phyloP scores from a whole-genome alignment of 2,888 invertebrate species.

The Rhorus exstirpatorius region DNA sequence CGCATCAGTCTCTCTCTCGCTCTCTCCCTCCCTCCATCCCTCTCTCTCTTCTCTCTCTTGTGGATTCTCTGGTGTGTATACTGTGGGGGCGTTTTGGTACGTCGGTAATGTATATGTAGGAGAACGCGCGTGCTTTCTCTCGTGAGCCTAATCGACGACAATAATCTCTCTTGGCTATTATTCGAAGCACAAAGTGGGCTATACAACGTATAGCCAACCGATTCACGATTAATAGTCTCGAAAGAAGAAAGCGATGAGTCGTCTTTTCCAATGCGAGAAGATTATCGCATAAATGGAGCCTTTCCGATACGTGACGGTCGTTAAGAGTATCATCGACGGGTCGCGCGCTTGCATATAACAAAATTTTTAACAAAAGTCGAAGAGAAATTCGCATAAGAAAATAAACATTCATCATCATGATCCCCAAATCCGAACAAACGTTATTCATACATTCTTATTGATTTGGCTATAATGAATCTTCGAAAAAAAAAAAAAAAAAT shows the following conservation, averaged over 20 bases:
- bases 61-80: constrained; percentile 30
- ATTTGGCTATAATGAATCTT: too few relatives aligned
- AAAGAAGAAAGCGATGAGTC: constrained; percentile 52
- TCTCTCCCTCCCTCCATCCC: background rate
- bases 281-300: constrained; percentile 44
- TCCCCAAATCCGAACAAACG: too few relatives aligned
- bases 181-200: constrained; percentile 36
- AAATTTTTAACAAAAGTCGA: background rate
- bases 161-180: constrained; percentile 62
- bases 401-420: too few relatives aligned
- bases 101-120: constrained; percentile 4
- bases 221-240: constrained; percentile 62
- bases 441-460: too few relatives aligned
- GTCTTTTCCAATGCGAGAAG: constrained; percentile 37
- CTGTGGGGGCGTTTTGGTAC: constrained; percentile 6
- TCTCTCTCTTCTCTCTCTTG: constrained; percentile 32
- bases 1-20: constrained; percentile 53
- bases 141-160: constrained; percentile 60
- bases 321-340: background rate
- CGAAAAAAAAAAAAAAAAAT: too few relatives aligned
- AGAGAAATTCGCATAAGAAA: too few relatives aligned
- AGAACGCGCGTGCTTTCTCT: constrained; percentile 42
- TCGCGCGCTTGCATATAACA: background rate
- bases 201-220: background rate
- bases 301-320: constrained; percentile 39